A percentile compares a stretch with the other conserved stretches of the same genome.
Evolutionary conservation across 2,797 vertebrate genomes (phyloP).

Genomic region (Fratercula arctica): DNA sequence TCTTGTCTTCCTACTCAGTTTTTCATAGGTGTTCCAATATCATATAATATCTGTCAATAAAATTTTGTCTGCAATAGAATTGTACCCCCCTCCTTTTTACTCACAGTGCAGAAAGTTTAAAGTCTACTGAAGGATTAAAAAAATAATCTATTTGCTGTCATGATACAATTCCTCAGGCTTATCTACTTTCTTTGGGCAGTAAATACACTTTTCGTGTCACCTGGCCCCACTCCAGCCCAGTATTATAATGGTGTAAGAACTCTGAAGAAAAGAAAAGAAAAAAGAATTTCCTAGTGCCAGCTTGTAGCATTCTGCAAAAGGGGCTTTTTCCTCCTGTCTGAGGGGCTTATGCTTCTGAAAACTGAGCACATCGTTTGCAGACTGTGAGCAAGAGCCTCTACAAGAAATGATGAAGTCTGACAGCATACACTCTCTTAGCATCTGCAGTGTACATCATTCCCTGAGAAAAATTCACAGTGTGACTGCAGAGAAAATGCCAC

Average conservation of each 20-base stretch:
- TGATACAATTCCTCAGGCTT: neutral
- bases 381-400: neutral
- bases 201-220: neutral
- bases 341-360: neutral
- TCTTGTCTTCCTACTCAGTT: neutral
- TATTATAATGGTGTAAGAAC: neutral
- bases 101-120: neutral
- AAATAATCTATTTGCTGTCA: neutral
- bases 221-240: neutral
- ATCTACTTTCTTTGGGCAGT: neutral
- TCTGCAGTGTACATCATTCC: neutral
- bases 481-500: neutral
- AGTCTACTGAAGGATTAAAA: slow-evolving; percentile 2
- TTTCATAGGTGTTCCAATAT: neutral
- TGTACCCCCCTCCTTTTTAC: neutral
- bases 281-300: neutral
- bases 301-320: neutral
- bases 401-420: neutral
- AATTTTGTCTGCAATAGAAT: neutral
- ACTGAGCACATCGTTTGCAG: neutral
- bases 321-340: neutral
- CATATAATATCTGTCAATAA: neutral
- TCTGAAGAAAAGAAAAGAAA: neutral
- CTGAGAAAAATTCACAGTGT: neutral
- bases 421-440: neutral